Base-by-base conservation (phyloP, 2,113 vertebrate species). In the Chaetorhynchus papuensis region DNA sequence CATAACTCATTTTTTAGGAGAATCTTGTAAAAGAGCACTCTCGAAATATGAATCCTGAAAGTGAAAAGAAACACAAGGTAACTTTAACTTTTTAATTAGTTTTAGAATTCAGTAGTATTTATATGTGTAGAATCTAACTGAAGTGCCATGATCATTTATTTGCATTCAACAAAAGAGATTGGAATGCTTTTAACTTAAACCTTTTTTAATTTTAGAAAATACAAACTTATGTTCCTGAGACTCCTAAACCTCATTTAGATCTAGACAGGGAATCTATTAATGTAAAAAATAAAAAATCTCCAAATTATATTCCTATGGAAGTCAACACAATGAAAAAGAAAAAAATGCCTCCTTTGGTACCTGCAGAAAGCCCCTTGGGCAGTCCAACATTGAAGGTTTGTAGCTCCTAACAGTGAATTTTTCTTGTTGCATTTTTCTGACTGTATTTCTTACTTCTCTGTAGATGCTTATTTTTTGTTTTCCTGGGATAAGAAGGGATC, bases 51-150 rank as follows among this genome's bases (percentile, higher is more conserved):
- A 37, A 84, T 80, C 61, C 89, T 96, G 96, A 95, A 68, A 97
- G 93, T 76, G 98, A 97, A 89, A 97, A 97, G 74, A 97, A 90
- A 39, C 69, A 98, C 60, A 97, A 97, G 97, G 98, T 98, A 97
- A 88, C 30, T 88, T 74, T 57, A 87, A 85, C 39, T 42, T 80
- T 66, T 45, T 49, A 44, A 76, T 65, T 78, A 10, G 21, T 78
- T 92, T 83, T 87, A 83, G 49, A 81, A 26, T 88, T 69, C 35
- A 26, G 7, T 91, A 23, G 11, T 37, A 63, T 53, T 71, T 69
- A 9, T 77, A 50, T 4, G 2, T 59, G 15, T 37, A 49, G 37
- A 60, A 27, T 49, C 30, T 78, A 54, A 27, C 4, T 64, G 45
- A n/a, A 75, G 7, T 49, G 68, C 37, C 23, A 17, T 56, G 26